Base-by-base conservation (phyloP, 2,888 invertebrate genomes). In the Eurytoma californica region DNA sequence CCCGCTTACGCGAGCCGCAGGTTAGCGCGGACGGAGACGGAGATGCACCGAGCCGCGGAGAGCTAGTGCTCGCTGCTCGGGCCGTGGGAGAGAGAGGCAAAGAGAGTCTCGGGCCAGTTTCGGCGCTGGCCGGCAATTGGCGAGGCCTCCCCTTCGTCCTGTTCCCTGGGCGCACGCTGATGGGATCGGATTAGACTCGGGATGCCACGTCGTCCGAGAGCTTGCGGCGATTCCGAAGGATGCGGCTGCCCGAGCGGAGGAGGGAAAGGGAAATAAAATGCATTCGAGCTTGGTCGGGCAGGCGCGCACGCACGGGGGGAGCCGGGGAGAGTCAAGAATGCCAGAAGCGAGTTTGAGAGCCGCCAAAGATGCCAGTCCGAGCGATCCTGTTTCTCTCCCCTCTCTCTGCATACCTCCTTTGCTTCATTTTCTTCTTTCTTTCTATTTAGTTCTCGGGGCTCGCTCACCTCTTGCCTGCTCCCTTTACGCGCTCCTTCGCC, bases 321-420 rank as follows among this genome's bases (percentile, higher is more conserved):
- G 24, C 24, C 80, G 47, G 55, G 60, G 68, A 76, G 61, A 61
- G 66, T 63, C 63, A 65, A 74, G 79, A 79, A 79, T 79, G 79
- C 74, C 65, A 63, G 73, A 74, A 73, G 74, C 79, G 53, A 69
- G 74, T 79, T 79, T 79, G 51, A 73, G 57, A 57, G 72, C 72
- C 65, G 66, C 65, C 63, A 73, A 73, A 72, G 68, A 68, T 68
- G 66, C 72, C 73, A 70, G 66, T 70, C 69, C 51, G 70, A 74
- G 65, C 80, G 67, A 72, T 72, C 75, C 72, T 80, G 70, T 82
- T 77, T 82, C 73, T 78, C 78, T 58, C 69, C 67, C 60, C 79
- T 49, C 81, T 77, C 82, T 70, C 68, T 72, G 61, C 77, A 72
- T 77, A 77, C 77, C 77, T 67, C 72, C 77, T 77, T 67, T 72